Evolutionary conservation across 92 coral and sea anemone species (phyloP).

Genomic region (Bergia puertoricense): DNA sequence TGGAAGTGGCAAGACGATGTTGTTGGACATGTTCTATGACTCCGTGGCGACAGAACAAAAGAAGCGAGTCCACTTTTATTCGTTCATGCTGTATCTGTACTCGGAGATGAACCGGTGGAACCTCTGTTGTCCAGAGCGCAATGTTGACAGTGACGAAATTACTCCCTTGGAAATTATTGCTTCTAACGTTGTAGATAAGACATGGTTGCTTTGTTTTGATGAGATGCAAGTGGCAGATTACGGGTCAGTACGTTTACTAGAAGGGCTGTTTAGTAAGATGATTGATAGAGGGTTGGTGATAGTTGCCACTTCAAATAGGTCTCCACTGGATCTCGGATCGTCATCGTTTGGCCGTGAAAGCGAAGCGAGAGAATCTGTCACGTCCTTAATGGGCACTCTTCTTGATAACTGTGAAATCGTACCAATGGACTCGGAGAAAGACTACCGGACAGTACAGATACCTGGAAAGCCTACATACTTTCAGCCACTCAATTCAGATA

Average conservation of each 20-base stretch:
- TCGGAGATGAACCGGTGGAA: constrained; percentile 82
- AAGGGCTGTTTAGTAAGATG: constrained; percentile 77
- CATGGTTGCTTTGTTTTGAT: constrained; percentile 80
- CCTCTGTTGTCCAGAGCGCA: constrained; percentile 68
- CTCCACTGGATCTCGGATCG: constrained; percentile 71
- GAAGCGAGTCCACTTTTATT: constrained; percentile 79
- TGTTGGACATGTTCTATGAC: constrained; percentile 83
- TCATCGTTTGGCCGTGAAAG: constrained; percentile 81
- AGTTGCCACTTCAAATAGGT: constrained; percentile 79
- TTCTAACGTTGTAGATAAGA: constrained; percentile 57
- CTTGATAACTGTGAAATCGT: constrained; percentile 64
- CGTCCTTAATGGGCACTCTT: constrained; percentile 67
- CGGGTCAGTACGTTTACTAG: constrained; percentile 73
- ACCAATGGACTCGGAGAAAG: constrained; percentile 66
- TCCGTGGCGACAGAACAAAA: constrained; percentile 60
- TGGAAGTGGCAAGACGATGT: constrained; percentile 78
- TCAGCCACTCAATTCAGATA: constrained; percentile 55
- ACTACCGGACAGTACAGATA: constrained; percentile 66
- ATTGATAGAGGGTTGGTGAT: constrained; percentile 68
- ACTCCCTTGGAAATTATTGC: constrained; percentile 75
- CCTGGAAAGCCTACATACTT: constrained; percentile 65
- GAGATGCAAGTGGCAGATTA: constrained; percentile 86
- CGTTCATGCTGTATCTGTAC: constrained; percentile 80
- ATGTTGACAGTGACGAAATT: constrained; percentile 47
- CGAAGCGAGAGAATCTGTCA: constrained; percentile 69